Evolutionary conservation across 2,797 vertebrate genomes (phyloP).

Genomic region (Epinephelus malabaricus): DNA sequence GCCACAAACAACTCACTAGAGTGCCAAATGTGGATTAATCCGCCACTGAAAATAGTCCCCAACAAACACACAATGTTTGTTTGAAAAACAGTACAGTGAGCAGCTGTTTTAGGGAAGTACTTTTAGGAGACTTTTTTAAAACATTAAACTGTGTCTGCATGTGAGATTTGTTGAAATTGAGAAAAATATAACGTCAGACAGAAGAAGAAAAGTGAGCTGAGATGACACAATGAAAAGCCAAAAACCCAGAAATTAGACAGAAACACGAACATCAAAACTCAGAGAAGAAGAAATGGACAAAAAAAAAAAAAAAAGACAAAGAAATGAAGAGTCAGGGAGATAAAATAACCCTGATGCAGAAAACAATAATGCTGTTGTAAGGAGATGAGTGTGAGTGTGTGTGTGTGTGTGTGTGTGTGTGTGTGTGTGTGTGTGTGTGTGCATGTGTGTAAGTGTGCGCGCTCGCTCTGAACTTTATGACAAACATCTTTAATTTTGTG

Average conservation of each 20-base stretch:
- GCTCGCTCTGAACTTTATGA: slow-evolving; percentile 24
- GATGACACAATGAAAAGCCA: neutral
- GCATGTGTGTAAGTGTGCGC: neutral
- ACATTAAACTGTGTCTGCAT: neutral
- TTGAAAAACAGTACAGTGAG: no score
- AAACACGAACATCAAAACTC: neutral
- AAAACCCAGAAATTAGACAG: neutral
- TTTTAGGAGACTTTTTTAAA: neutral
- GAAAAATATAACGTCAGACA: no score
- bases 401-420: neutral
- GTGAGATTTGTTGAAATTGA: no score
- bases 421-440: neutral
- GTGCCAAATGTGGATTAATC: neutral
- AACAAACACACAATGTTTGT: neutral
- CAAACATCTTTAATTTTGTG: slow-evolving; percentile 41
- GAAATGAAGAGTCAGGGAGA: neutral
- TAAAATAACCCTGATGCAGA: slow-evolving; percentile 21
- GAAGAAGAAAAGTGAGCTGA: neutral
- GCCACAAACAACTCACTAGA: neutral
- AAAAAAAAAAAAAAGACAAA: neutral
- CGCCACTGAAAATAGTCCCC: neutral
- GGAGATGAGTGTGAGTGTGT: neutral
- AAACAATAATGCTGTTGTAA: neutral
- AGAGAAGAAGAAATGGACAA: neutral
- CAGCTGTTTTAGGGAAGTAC: no score